Evolutionary conservation across 2,888 invertebrate genomes (phyloP).

Genomic region (Clanis bilineata): DNA sequence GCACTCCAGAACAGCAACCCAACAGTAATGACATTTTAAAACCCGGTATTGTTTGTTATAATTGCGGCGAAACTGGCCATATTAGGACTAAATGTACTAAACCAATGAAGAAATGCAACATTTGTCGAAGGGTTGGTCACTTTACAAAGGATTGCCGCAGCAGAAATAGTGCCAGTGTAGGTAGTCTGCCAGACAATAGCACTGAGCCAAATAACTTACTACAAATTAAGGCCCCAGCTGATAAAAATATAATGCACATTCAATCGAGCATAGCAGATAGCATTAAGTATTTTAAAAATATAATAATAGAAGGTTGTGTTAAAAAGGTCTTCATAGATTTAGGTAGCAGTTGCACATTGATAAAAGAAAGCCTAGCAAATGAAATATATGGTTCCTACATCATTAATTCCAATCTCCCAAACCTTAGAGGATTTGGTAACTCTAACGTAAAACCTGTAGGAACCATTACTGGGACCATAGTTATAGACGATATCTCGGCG

Average conservation of each 20-base stretch:
- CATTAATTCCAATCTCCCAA: neutral
- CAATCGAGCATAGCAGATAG: neutral
- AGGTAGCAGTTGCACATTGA: neutral
- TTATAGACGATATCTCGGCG: neutral
- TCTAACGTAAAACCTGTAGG: neutral
- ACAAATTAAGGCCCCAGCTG: neutral
- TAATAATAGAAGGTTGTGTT: neutral
- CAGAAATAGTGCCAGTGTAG: neutral
- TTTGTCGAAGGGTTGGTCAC: neutral
- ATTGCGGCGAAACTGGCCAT: neutral
- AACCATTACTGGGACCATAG: neutral
- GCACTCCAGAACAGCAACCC: neutral
- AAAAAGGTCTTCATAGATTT: neutral
- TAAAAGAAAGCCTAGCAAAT: neutral
- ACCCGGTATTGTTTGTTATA: neutral
- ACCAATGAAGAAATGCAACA: neutral
- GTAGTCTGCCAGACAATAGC: neutral
- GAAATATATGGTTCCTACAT: neutral
- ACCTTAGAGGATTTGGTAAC: neutral
- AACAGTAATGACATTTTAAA: neutral
- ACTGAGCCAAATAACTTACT: neutral
- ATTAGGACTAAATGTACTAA: neutral
- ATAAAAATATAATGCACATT: no score
- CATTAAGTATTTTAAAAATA: neutral
- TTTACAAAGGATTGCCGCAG: neutral